phyloP scores from a whole-genome alignment of 2,797 vertebrate genomes.

The Oreonectes daqikongensis region DNA sequence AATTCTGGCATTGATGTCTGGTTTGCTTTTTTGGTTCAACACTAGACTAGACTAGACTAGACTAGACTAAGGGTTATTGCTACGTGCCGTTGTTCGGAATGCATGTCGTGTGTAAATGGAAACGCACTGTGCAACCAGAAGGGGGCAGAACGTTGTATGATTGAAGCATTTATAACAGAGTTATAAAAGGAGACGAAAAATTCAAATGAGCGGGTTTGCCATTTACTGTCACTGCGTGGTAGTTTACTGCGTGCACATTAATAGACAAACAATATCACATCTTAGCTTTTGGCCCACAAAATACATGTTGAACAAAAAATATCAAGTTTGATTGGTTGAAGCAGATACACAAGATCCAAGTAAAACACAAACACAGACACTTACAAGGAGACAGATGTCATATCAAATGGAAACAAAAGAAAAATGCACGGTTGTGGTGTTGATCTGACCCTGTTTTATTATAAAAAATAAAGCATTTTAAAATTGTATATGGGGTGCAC shows the following conservation, averaged over 20 bases:
- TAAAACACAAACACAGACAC: conserved; percentile 32
- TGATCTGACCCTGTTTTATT: conserved; percentile 79
- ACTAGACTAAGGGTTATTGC: conserved; percentile 55
- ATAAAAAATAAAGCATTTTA: conserved; percentile 78
- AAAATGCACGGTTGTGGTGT: conserved; percentile 70
- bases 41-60: conserved; percentile 53
- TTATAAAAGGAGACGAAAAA: conserved; percentile 7
- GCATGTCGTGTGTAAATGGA: conserved; percentile 52
- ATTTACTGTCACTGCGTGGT: neutral
- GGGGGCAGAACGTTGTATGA: conserved; percentile 35
- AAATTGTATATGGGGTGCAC: conserved; percentile 65
- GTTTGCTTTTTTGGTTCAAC: conserved; percentile 65
- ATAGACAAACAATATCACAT: conserved; percentile 24
- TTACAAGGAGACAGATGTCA: conserved; percentile 44
- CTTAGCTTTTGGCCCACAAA: conserved; percentile 54
- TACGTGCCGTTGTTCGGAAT: conserved; percentile 59
- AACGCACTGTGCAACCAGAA: conserved; percentile 46
- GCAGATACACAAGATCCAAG: conserved; percentile 28
- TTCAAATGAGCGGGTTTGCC: conserved; percentile 16
- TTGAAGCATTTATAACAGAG: conserved; percentile 7
- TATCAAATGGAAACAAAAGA: conserved; percentile 59
- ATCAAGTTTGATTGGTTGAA: conserved; percentile 43
- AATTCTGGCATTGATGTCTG: conserved; percentile 30
- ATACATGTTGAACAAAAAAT: conserved; percentile 29
- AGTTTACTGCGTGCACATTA: conserved; percentile 1